Evolutionary conservation across 2,797 vertebrate genomes (phyloP).

Genomic region (Sebastes vulpes): DNA sequence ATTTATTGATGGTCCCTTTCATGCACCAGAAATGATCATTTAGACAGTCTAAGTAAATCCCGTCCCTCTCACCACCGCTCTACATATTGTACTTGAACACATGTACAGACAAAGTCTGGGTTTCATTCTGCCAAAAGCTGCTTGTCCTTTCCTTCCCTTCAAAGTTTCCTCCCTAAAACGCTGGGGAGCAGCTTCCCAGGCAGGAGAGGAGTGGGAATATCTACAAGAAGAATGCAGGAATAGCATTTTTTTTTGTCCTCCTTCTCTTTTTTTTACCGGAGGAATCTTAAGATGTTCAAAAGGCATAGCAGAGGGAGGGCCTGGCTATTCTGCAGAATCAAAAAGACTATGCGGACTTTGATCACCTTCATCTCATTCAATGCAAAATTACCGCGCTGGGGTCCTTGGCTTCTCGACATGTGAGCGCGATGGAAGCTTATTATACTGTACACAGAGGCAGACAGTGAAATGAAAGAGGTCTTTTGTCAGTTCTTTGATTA

Average conservation of each 20-base stretch:
- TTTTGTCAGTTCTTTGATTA: constrained; percentile 88
- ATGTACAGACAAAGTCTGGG: constrained; percentile 21
- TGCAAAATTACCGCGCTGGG: constrained; percentile 75
- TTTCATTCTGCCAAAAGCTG: constrained; percentile 38
- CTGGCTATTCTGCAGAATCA: constrained; percentile 83
- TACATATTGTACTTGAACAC: constrained; percentile 22
- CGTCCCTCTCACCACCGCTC: neutral
- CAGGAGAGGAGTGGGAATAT: constrained; percentile 68
- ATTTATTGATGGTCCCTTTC: neutral
- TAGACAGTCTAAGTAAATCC: neutral
- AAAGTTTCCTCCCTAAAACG: constrained; percentile 48
- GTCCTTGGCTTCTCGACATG: constrained; percentile 75
- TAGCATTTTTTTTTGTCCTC: constrained; percentile 54
- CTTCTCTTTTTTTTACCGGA: constrained; percentile 59
- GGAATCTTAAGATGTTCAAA: constrained; percentile 85
- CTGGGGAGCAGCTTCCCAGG: constrained; percentile 51
- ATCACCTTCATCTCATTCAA: constrained; percentile 85
- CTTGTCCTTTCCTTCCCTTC: constrained; percentile 59
- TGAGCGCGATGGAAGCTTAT: constrained; percentile 79
- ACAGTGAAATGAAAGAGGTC: constrained; percentile 79
- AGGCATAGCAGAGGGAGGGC: constrained; percentile 79
- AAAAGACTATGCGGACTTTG: constrained; percentile 86
- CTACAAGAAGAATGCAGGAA: constrained; percentile 80
- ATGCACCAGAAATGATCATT: neutral
- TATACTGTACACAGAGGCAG: constrained; percentile 84